Evolutionary conservation across 2,888 invertebrate genomes (phyloP).

Genomic region (Metallyticus violacea): DNA sequence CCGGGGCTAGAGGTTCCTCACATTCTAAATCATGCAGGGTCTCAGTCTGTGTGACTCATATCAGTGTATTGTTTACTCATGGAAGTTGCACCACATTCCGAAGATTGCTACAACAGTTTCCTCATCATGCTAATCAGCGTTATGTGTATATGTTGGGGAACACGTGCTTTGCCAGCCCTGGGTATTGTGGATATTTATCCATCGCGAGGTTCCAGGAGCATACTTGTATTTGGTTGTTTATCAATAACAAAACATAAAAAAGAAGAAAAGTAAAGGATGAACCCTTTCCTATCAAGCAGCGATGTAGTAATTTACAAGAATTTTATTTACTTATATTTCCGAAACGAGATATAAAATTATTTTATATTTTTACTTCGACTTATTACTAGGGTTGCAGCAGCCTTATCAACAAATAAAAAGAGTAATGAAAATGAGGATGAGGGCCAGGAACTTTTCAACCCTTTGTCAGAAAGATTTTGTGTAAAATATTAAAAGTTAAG

Average conservation of each 20-base stretch:
- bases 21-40: neutral
- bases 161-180: neutral
- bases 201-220: neutral
- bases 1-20: neutral
- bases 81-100: constrained; percentile 18
- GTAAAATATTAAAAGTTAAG: constrained; percentile 6
- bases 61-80: neutral
- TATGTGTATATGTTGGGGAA: neutral
- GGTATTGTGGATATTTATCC: neutral
- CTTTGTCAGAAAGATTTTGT: neutral
- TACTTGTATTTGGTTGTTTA: neutral
- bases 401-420: neutral
- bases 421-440: neutral
- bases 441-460: neutral
- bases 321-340: neutral
- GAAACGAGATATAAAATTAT: neutral
- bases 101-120: neutral
- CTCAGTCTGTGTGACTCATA: neutral
- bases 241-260: too few species aligned
- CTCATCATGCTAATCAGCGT: neutral
- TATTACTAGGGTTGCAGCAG: neutral
- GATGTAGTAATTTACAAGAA: neutral
- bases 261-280: too few species aligned
- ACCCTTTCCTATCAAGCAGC: too few species aligned
- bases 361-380: neutral